phyloP scores from a whole-genome alignment of 2,113 vertebrate species.

The Steatornis caripensis region DNA sequence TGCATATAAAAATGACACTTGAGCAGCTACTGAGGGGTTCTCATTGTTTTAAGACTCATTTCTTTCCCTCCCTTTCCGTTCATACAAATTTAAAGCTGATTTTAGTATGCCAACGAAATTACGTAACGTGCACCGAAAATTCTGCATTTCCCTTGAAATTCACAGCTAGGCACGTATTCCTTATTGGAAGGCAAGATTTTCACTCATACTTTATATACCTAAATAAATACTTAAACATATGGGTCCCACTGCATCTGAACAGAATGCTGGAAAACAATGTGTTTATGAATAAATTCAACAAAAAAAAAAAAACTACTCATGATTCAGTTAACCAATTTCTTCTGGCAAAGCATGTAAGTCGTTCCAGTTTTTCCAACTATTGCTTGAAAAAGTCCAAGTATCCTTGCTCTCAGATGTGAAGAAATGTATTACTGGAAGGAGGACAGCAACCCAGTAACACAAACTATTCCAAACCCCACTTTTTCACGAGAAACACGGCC shows the following conservation, averaged over 20 bases:
- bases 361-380: background rate
- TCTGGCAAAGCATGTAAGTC: background rate
- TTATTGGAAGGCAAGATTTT: background rate
- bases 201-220: background rate
- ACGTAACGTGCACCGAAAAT: background rate
- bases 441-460: background rate
- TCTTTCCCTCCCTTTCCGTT: background rate
- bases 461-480: background rate
- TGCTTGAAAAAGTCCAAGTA: background rate
- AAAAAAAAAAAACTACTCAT: background rate
- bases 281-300: background rate
- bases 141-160: background rate
- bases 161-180: background rate
- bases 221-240: background rate
- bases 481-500: background rate
- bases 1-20: background rate
- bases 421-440: background rate
- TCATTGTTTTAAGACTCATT: background rate
- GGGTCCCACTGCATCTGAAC: background rate
- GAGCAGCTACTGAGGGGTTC: background rate
- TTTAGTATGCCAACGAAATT: constrained; percentile 26
- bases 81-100: background rate
- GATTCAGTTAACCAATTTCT: background rate
- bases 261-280: background rate
- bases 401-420: background rate